phyloP scores from a whole-genome alignment of 2,888 invertebrate genomes.

The Dorcus hopei region DNA sequence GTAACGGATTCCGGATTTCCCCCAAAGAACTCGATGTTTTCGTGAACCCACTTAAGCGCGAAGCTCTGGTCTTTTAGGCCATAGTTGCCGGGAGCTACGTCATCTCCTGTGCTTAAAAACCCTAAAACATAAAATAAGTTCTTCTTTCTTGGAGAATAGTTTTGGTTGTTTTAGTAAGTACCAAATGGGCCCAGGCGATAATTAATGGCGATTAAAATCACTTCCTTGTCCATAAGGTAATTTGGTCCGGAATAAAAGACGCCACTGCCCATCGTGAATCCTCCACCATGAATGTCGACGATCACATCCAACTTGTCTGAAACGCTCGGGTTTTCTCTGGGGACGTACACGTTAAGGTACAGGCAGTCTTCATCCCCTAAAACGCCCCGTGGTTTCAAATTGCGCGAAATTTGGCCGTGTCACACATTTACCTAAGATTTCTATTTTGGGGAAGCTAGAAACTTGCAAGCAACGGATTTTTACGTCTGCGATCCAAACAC shows the following conservation, averaged over 20 bases:
- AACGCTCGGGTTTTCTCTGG: conserved; percentile 31
- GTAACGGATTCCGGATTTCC: conserved; percentile 66
- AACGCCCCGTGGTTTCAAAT: not conserved
- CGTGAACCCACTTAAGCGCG: conserved; percentile 64
- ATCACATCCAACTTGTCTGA: conserved; percentile 53
- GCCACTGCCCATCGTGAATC: conserved; percentile 60
- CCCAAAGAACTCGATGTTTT: conserved; percentile 64
- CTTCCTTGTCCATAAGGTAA: conserved; percentile 58
- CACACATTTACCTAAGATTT: not conserved
- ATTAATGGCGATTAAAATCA: conserved; percentile 62
- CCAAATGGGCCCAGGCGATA: conserved; percentile 66
- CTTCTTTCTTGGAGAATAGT: not conserved
- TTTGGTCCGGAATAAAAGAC: conserved; percentile 54
- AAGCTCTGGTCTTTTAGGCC: conserved; percentile 69
- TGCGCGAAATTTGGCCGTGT: conserved; percentile 2
- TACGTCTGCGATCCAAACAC: conserved; percentile 22
- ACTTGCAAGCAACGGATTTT: conserved; percentile 15
- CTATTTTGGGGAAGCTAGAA: not conserved
- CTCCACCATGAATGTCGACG: conserved; percentile 61
- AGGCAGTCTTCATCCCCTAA: conserved; percentile 62
- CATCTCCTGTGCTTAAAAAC: conserved; percentile 69
- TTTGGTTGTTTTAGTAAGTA: conserved; percentile 33
- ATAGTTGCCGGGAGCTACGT: conserved; percentile 62
- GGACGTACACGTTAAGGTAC: conserved; percentile 58
- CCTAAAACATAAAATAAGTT: conserved; percentile 46